Conservation (phyloP, 2,888 invertebrate genomes). For the Brenthis hecate region DNA sequence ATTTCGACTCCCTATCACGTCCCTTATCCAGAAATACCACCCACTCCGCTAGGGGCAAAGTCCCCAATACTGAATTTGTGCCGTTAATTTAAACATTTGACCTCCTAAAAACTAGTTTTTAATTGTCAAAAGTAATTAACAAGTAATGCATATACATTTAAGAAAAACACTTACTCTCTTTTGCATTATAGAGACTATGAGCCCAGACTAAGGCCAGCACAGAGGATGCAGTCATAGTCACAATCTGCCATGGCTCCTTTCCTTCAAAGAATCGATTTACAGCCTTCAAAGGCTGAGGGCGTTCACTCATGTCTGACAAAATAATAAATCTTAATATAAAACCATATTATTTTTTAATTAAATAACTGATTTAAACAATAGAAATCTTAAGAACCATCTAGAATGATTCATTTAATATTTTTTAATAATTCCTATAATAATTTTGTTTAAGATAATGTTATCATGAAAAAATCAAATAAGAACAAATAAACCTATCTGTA, state of each 20-base stretch:
- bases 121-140: not conserved
- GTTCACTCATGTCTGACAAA: constrained; percentile 63
- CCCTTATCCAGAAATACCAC: too few species aligned
- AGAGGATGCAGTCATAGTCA: constrained; percentile 88
- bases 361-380: not conserved
- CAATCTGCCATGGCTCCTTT: constrained; percentile 92
- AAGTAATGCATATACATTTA: constrained; percentile 8
- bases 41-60: too few species aligned
- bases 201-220: constrained; percentile 88
- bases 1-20: too few species aligned
- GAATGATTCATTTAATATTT: not conserved
- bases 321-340: not conserved
- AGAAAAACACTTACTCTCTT: constrained; percentile 83
- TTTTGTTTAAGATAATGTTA: not conserved
- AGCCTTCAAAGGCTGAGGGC: constrained; percentile 70
- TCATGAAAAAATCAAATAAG: not conserved
- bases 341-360: too few species aligned
- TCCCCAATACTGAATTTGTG: too few species aligned
- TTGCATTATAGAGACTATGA: constrained; percentile 86
- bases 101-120: not conserved
- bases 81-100: too few species aligned
- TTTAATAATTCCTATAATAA: not conserved
- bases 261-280: constrained; percentile 84
- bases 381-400: not conserved
- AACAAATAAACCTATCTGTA: not conserved